Evolutionary conservation across 2,113 vertebrate species (phyloP).

Genomic region (Genyomyrus donnyi): DNA sequence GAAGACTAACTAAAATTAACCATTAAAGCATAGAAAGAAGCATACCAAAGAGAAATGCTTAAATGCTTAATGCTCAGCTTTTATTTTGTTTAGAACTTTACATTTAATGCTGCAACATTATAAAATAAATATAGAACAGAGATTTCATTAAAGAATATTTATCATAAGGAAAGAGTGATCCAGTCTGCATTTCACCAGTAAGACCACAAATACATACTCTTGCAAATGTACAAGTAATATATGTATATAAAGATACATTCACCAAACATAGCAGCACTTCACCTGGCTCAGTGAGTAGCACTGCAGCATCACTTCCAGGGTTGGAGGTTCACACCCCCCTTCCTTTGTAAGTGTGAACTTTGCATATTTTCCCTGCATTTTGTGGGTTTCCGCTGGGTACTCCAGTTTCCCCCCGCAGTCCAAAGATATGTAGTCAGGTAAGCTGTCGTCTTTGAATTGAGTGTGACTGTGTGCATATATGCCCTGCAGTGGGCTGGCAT

Average conservation of each 20-base stretch:
- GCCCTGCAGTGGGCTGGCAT: neutral
- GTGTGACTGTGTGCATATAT: neutral
- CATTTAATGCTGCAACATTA: neutral
- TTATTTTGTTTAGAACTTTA: neutral
- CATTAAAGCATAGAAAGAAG: neutral
- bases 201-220: neutral
- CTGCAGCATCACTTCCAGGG: neutral
- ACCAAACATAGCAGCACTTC: neutral
- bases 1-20: neutral
- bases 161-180: conserved; percentile 2
- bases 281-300: neutral
- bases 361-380: neutral
- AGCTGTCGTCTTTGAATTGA: neutral
- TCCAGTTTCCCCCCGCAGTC: neutral
- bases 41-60: neutral
- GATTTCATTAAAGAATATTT: conserved; percentile 20
- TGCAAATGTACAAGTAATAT: neutral
- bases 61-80: neutral
- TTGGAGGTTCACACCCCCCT: neutral
- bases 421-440: neutral
- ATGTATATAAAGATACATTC: neutral
- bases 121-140: neutral
- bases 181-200: neutral
- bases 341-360: neutral
- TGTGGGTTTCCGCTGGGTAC: neutral